Evolutionary conservation across 1,140 invertebrate genomes (phyloP).

Genomic region (Ceratina australensis): DNA sequence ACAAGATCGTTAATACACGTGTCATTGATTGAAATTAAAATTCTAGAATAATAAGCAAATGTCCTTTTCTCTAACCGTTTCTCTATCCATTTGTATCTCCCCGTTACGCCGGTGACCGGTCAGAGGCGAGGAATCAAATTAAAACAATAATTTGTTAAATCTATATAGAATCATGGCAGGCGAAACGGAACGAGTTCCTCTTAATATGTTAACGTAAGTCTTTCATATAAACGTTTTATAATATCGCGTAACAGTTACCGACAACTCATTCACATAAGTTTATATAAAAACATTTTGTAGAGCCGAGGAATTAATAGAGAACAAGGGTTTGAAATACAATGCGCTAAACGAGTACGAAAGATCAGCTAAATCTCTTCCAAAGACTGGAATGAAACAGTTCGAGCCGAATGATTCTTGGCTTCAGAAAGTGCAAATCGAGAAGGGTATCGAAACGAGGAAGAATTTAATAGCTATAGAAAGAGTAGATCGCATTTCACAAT

Average conservation of each 20-base stretch:
- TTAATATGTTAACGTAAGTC: slow-evolving; percentile 50
- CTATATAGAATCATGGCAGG: slow-evolving; percentile 28
- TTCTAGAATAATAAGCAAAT: too few relatives aligned
- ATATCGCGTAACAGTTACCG: not conserved
- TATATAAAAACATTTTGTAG: slow-evolving; percentile 68
- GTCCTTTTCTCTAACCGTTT: not conserved
- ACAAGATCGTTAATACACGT: not conserved
- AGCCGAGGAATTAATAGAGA: slow-evolving; percentile 79
- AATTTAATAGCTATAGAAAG: slow-evolving; percentile 81
- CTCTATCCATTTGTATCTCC: not conserved
- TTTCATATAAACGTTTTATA: slow-evolving; percentile 8
- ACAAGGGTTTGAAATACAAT: slow-evolving; percentile 77
- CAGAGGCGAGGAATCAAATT: too few relatives aligned
- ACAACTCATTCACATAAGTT: not conserved
- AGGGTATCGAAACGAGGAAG: slow-evolving; percentile 80
- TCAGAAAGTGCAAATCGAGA: slow-evolving; percentile 82
- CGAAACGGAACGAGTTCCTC: slow-evolving; percentile 27
- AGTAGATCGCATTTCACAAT: slow-evolving; percentile 80
- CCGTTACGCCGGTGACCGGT: too few relatives aligned
- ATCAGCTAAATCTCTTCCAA: slow-evolving; percentile 77
- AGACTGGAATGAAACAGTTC: slow-evolving; percentile 80
- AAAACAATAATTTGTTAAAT: not conserved
- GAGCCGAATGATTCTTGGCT: slow-evolving; percentile 82
- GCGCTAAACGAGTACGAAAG: slow-evolving; percentile 73
- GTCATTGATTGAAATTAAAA: too few relatives aligned